Evolutionary conservation across 1,140 invertebrate species (phyloP).

Genomic region (Dolichoris vasculosae): DNA sequence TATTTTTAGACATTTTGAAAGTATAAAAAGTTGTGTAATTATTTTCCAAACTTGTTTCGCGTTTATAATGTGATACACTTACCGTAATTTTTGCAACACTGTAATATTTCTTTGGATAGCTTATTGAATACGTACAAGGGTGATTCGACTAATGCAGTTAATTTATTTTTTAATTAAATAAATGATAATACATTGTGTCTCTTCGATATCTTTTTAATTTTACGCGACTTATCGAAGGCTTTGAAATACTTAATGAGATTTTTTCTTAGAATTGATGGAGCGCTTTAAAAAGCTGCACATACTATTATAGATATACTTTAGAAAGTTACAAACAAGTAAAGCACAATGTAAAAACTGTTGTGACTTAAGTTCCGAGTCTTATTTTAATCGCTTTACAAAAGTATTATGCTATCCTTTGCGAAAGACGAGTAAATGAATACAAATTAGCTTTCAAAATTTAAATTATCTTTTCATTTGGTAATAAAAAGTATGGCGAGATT

Average conservation of each 20-base stretch:
- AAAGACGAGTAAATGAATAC: conserved; percentile 18
- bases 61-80: not conserved
- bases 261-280: not conserved
- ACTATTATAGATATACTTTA: not conserved
- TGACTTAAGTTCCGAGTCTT: not conserved
- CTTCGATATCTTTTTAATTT: not conserved
- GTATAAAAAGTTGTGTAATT: not conserved
- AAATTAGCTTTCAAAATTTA: conserved; percentile 24
- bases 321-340: not conserved
- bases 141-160: not conserved
- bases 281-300: not conserved
- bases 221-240: not conserved
- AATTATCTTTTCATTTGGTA: conserved; percentile 18
- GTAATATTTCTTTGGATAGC: not conserved
- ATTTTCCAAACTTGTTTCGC: not conserved
- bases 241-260: not conserved
- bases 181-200: not conserved
- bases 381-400: not conserved
- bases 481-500: conserved; percentile 19
- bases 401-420: not conserved
- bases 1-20: conserved; percentile 1
- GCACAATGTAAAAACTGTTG: not conserved
- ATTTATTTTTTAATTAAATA: not conserved
- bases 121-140: not conserved
- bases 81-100: not conserved